Conservation (phyloP, 2,888 invertebrate genomes). For the Leptopilina syphax region DNA sequence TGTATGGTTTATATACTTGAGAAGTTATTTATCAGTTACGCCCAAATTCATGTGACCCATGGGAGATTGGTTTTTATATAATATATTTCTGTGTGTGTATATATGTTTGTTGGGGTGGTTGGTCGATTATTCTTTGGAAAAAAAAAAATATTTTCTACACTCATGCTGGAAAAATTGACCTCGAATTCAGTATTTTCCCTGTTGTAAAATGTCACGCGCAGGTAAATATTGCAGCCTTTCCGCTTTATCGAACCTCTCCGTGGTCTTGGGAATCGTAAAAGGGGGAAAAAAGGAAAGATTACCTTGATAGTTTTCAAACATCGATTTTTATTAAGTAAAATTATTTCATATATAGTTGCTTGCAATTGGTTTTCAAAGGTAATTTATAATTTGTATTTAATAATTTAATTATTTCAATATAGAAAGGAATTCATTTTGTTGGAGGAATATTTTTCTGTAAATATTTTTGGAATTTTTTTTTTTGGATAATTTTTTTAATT, state of each 20-base stretch:
- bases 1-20: neutral
- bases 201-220: slow-evolving; percentile 44
- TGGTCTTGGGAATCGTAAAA: slow-evolving; percentile 28
- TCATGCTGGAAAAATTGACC: slow-evolving; percentile 9
- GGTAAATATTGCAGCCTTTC: slow-evolving; percentile 52
- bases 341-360: too few species aligned
- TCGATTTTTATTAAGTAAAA: too few species aligned
- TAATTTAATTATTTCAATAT: too few species aligned
- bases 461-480: too few species aligned
- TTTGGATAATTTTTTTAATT: too few species aligned
- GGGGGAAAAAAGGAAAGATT: neutral
- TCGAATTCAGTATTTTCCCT: slow-evolving; percentile 6
- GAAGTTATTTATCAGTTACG: slow-evolving; percentile 39
- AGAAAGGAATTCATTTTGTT: too few species aligned
- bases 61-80: neutral
- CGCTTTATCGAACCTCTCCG: slow-evolving; percentile 44
- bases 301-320: too few species aligned
- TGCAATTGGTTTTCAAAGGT: too few species aligned
- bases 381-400: too few species aligned
- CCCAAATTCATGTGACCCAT: slow-evolving; percentile 34
- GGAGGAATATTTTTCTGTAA: too few species aligned
- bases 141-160: slow-evolving; percentile 43
- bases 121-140: slow-evolving; percentile 49
- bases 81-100: too few species aligned
- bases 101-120: neutral